Evolutionary conservation across 2,797 vertebrate species (phyloP).

Genomic region (Spondyliosoma cantharus): DNA sequence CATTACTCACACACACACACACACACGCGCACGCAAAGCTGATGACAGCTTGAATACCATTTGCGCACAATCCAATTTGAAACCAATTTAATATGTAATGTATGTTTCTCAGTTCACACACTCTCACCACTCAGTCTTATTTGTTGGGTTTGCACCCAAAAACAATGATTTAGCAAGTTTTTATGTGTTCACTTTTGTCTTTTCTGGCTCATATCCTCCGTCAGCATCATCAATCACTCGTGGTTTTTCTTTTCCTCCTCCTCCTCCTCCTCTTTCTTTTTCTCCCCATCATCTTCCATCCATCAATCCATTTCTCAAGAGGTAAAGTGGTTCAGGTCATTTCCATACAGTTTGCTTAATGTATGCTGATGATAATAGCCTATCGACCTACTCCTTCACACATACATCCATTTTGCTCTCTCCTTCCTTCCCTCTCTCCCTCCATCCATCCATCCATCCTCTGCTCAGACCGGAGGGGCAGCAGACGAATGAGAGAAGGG

Average conservation of each 20-base stretch:
- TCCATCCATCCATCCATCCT: constrained; percentile 47
- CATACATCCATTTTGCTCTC: constrained; percentile 62
- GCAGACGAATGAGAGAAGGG: constrained; percentile 56
- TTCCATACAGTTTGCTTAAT: constrained; percentile 76
- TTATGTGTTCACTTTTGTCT: constrained; percentile 44
- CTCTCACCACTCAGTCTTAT: neutral
- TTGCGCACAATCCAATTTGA: constrained; percentile 52
- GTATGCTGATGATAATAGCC: constrained; percentile 78
- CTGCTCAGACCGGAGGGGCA: constrained; percentile 63
- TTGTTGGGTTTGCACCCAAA: constrained; percentile 34
- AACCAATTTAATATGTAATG: constrained; percentile 41
- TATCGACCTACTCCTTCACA: constrained; percentile 74
- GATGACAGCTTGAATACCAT: constrained; percentile 36
- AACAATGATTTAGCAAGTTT: constrained; percentile 44
- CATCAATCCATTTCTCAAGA: constrained; percentile 50
- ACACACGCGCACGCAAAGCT: constrained; percentile 25
- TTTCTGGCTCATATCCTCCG: constrained; percentile 34
- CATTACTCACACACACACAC: constrained; percentile 24
- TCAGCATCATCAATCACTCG: constrained; percentile 56
- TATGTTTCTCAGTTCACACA: constrained; percentile 41
- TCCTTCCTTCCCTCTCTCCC: constrained; percentile 33
- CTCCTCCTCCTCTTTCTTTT: neutral
- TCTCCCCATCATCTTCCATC: constrained; percentile 23
- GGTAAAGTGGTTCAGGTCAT: constrained; percentile 68
- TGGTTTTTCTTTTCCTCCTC: constrained; percentile 46